Evolutionary conservation across 2,797 vertebrate genomes (phyloP).

Genomic region (Lutjanus campechanus): DNA sequence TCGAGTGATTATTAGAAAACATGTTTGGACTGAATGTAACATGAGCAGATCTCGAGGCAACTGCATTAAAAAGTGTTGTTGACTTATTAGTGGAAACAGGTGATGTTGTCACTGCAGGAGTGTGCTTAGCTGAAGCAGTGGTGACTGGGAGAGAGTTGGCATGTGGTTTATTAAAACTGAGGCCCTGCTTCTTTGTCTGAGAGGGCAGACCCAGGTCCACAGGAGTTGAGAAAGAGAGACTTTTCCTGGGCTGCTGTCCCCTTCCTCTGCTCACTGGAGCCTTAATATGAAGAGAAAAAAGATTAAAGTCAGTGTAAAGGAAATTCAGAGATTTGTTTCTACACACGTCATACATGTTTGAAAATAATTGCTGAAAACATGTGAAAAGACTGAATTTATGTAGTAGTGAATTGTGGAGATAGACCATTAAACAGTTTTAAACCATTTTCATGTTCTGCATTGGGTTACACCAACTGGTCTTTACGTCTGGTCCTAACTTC

Average conservation of each 20-base stretch:
- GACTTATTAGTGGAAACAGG: constrained; percentile 37
- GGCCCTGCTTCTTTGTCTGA: constrained; percentile 42
- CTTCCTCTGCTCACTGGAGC: constrained; percentile 62
- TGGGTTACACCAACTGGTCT: too few species aligned
- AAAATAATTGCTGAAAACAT: too few species aligned
- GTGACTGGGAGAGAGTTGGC: constrained; percentile 23
- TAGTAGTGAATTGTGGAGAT: too few species aligned
- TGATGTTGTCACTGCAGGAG: constrained; percentile 21
- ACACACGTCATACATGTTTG: too few species aligned
- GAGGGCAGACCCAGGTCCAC: constrained; percentile 33
- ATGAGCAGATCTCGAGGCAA: constrained; percentile 62
- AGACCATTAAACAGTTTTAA: too few species aligned
- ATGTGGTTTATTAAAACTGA: not conserved
- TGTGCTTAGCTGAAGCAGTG: constrained; percentile 19
- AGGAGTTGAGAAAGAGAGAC: constrained; percentile 44
- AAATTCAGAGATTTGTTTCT: too few species aligned
- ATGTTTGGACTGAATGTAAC: constrained; percentile 37
- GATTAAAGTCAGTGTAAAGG: too few species aligned
- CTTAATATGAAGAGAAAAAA: constrained; percentile 47
- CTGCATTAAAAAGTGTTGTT: constrained; percentile 67
- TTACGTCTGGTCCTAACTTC: too few species aligned
- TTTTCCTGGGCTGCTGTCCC: constrained; percentile 56
- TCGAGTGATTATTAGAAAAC: constrained; percentile 35
- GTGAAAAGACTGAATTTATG: too few species aligned
- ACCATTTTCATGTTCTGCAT: too few species aligned